These are phyloP conservation scores for Tupaia chinensis DNA, from an alignment of 2,113 vertebrate genomes.

Conservation along the genomic window DNA sequence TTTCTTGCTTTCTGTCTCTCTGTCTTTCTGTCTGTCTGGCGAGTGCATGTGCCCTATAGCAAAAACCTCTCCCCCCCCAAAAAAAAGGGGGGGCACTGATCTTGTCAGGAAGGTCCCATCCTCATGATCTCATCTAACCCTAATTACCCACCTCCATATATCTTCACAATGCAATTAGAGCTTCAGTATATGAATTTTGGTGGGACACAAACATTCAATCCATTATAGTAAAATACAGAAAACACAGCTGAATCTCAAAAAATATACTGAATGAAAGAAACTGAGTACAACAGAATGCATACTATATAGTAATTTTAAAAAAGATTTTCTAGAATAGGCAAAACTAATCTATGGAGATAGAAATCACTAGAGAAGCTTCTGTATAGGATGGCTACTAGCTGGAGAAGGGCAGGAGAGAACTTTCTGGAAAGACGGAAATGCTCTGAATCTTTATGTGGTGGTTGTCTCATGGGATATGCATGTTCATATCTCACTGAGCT, in stretches of 20 bases:
- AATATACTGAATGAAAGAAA: background rate
- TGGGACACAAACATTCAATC: background rate
- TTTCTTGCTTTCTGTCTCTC: no score
- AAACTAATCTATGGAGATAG: background rate
- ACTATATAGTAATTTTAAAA: background rate
- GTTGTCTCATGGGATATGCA: no score
- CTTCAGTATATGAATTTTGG: no score
- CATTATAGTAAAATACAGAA: background rate
- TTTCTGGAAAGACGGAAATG: background rate
- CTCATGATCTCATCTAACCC: background rate
- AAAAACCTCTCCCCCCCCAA: no score
- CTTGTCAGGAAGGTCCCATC: no score
- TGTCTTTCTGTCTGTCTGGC: no score
- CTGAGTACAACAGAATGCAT: background rate
- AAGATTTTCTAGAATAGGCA: background rate
- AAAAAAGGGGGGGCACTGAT: no score
- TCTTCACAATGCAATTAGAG: background rate
- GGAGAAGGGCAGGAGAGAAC: no score
- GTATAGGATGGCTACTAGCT: background rate
- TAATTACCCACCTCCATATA: background rate
- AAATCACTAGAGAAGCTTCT: background rate
- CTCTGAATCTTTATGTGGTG: background rate
- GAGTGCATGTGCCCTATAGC: no score
- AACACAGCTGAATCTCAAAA: background rate
- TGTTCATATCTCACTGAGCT: background rate